These are phyloP conservation scores for Sciurus carolinensis DNA, from an alignment of 2,797 vertebrate species.

Conservation along the genomic window DNA sequence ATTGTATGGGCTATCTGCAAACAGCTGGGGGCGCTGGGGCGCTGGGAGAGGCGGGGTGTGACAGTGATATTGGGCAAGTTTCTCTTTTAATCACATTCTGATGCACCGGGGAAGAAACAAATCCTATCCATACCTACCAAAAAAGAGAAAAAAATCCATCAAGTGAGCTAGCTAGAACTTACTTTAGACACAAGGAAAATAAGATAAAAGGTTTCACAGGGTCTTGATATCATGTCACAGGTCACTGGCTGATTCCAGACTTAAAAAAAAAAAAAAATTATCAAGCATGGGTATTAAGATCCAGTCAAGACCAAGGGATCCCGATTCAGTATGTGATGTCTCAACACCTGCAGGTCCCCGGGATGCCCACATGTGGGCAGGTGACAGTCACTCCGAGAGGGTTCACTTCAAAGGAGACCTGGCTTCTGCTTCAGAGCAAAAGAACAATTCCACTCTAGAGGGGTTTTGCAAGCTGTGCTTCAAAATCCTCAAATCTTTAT, in stretches of 20 bases:
- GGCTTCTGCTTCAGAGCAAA: background rate
- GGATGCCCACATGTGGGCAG: no score
- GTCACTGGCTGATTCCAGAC: background rate
- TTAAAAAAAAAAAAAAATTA: background rate
- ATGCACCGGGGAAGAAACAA: background rate
- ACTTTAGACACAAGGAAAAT: background rate
- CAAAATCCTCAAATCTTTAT: background rate
- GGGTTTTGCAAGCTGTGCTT: background rate
- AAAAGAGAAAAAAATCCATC: background rate
- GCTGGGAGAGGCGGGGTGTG: background rate
- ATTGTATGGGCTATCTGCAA: no score
- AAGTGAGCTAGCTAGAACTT: background rate
- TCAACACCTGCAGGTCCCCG: background rate
- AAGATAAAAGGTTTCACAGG: background rate
- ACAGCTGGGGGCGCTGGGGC: no score
- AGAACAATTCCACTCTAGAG: background rate
- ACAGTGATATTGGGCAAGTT: background rate
- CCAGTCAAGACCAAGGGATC: background rate
- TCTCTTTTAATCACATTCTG: background rate
- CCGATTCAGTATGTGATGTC: background rate
- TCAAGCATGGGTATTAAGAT: background rate
- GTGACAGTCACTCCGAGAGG: background rate
- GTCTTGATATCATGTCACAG: background rate
- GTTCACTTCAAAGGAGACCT: background rate
- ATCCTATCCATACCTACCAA: fast-evolving